These are phyloP conservation scores for Monochamus alternatus DNA, from an alignment of 2,888 invertebrate species.

Conservation along the genomic window DNA sequence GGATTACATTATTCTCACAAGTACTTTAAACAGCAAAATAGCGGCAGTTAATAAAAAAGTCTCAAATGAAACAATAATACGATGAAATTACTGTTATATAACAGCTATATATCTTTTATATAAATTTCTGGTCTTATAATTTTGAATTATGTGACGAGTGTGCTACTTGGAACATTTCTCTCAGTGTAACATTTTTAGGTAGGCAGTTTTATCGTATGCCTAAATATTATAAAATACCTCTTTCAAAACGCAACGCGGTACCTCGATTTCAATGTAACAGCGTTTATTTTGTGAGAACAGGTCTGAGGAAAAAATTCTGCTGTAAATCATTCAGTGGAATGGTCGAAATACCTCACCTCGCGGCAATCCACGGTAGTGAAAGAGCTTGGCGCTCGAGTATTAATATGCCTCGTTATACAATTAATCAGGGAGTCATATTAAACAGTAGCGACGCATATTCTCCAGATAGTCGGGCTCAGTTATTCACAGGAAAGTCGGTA, in stretches of 20 bases:
- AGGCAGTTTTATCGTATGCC: no score
- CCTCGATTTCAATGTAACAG: conserved; percentile 8
- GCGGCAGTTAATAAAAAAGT: no score
- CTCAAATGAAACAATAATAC: no score
- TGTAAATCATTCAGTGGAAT: conserved; percentile 50
- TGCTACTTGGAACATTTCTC: no score
- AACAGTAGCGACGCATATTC: conserved; percentile 64
- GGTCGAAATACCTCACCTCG: conserved; percentile 55
- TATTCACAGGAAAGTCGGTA: conserved; percentile 54
- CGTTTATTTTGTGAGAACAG: conserved; percentile 6
- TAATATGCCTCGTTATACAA: conserved; percentile 63
- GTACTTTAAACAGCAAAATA: no score
- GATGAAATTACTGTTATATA: no score
- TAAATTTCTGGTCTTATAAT: no score
- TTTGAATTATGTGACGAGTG: no score
- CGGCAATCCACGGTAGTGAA: conserved; percentile 55
- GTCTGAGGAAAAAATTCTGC: conserved; percentile 33
- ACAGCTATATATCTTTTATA: no score
- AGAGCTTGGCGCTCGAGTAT: conserved; percentile 57
- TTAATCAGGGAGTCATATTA: conserved; percentile 65
- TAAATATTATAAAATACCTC: not conserved
- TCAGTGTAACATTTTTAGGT: no score
- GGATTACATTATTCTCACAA: no score
- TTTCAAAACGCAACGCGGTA: not conserved
- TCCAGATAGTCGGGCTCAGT: conserved; percentile 56